Base-by-base conservation (phyloP, 2,797 vertebrate species). In the Hippoglossus hippoglossus region DNA sequence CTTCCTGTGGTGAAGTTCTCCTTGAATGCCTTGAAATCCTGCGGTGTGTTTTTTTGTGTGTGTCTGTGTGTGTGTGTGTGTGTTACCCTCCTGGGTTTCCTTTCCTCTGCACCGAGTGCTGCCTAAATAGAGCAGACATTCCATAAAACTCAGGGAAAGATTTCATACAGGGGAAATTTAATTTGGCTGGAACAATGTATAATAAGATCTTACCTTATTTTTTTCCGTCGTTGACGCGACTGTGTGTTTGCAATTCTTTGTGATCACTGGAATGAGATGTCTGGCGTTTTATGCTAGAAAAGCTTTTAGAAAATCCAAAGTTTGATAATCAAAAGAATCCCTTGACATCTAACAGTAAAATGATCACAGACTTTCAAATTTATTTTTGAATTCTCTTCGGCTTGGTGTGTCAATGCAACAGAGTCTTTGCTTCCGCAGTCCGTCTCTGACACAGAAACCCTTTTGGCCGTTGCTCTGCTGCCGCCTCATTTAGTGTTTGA, bases 1-100 rank as follows among this genome's bases (percentile, higher is more conserved):
- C 74, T 84, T 89, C 88, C 89, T 69, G 87, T 80, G 79, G 88
- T 46, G 88, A 87, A 69, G 64, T 85, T 88, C 74, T 87, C 64
- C 77, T 60, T 46, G 39, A 63, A 83, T 19, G 67, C 82, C 82
- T 86, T 68, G 72, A 88, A 81, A 85, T 88, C 85, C 83, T 87
- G 85, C 85, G 78, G 12, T 44, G 16, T 44, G 5, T 44, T 15
- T 44, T 15, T 44, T 15, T 75, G 83, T 80, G 6, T 31, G 10
- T 12, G 18, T 57, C 8, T 57, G 52, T 18, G 15, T 16, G 25
- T 22, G 2, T 54, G 25, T 54, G 52, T 39, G 52, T 81, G 60
- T 68, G 63, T 41, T 63, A 31, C 68, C 67, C 79, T 71, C 67
- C 69, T 62, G 63, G 57, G 67, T 77, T 85, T 69, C 51, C 53